These are phyloP conservation scores for Mactromeris polynyma DNA, from an alignment of 2,888 invertebrate genomes.

Conservation along the genomic window DNA sequence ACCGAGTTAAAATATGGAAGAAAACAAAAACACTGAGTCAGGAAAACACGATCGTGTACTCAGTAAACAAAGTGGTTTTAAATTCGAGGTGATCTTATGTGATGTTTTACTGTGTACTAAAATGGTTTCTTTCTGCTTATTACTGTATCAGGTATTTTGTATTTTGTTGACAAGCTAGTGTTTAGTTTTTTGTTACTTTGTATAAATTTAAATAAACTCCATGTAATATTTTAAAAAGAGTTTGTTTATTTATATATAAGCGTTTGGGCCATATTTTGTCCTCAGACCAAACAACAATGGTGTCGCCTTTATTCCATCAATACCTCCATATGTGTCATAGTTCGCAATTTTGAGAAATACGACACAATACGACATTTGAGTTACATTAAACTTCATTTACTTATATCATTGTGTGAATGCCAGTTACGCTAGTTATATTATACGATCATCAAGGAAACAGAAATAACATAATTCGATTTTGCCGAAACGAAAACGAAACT, in stretches of 20 bases:
- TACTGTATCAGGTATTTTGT: neutral
- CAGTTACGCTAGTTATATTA: too few relatives aligned
- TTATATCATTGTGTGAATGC: too few relatives aligned
- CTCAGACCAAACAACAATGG: too few relatives aligned
- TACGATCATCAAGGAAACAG: too few relatives aligned
- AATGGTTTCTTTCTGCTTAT: neutral
- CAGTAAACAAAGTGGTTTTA: neutral
- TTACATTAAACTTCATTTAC: too few relatives aligned
- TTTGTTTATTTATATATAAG: neutral
- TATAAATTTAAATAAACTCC: slow-evolving; percentile 25
- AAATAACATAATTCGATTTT: too few relatives aligned
- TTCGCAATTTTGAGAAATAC: too few relatives aligned
- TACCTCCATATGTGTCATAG: too few relatives aligned
- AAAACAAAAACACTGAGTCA: neutral
- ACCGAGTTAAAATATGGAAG: neutral
- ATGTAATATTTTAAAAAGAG: neutral
- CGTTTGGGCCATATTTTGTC: neutral
- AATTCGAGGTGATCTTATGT: neutral
- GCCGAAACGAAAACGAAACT: too few relatives aligned
- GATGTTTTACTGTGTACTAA: neutral
- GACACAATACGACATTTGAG: too few relatives aligned
- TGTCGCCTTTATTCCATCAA: too few relatives aligned
- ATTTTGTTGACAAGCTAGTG: neutral
- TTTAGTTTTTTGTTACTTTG: slow-evolving; percentile 10
- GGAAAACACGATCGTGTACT: neutral